Base-by-base conservation (phyloP, 2,113 vertebrate species). In the Epinephelus cyanopodus region DNA sequence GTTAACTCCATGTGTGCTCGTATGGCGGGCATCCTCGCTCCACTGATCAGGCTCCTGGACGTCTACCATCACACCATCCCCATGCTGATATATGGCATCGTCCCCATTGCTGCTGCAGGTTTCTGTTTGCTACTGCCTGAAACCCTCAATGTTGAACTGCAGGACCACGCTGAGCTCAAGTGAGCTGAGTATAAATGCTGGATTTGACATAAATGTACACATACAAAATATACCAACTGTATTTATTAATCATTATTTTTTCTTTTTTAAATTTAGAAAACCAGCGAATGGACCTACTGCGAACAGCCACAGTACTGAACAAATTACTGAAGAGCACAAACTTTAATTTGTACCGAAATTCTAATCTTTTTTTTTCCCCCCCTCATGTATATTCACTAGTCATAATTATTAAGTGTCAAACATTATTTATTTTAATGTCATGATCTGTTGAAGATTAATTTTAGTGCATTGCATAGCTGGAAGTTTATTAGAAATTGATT, bases 51-150 rank as follows among this genome's bases (percentile, higher is more conserved):
- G 23, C 95, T 98, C n/a, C 88, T 98, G 87, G 86, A 27, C 0
- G 74, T 93, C n/a, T 95, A 95, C 86, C 94, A 96, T 54, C 0
- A 4, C 0, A 66, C 91, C 56, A 84, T 97, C 74, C 96, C 97
- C 2, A 95, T 97, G 96, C 4, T 94, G 29, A 82, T 97, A 73
- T 97, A 93, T 0, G 96, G 97, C 15, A 91, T 88, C 25, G 0
- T 92, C 19, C 95, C 97, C 0, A 48, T 96, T 0, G 0, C 79
- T 14, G 96, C 75, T 0, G 93, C 94, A 0, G 63, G 88, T 1
- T 81, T 96, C 12, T 96, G 95, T n/a, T 17, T 94, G 13, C 81
- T 97, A 19, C 92, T 99, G 53, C 97, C 97, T 0, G 97, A 99
- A 90, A 98, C 97, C 0, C 42, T 70, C 0, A 95, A 95, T 13